Conservation (phyloP, 1,140 invertebrate species). For the Brachionus calyciflorus region DNA sequence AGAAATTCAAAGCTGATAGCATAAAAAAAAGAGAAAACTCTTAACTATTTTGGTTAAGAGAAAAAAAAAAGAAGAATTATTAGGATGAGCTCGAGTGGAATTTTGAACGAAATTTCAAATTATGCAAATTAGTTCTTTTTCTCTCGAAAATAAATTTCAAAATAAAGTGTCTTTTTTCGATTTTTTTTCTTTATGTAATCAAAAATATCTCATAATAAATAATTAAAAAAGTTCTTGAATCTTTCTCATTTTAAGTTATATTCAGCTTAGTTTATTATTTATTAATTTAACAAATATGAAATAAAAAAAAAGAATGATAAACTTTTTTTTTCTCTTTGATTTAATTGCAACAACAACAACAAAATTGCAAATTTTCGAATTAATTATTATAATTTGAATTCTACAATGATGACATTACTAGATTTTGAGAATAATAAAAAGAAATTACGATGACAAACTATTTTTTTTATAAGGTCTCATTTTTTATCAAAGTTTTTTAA, state of each 20-base stretch:
- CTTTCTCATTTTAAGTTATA: neutral
- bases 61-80: neutral
- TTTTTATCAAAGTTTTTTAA: too few relatives aligned
- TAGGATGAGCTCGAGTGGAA: slow-evolving; percentile 30
- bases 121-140: too few relatives aligned
- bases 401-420: neutral
- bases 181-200: neutral
- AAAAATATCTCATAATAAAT: slow-evolving; percentile 21
- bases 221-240: slow-evolving; percentile 8
- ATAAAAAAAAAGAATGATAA: slow-evolving; percentile 32
- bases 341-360: slow-evolving; percentile 26
- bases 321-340: slow-evolving; percentile 15
- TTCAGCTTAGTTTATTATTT: neutral
- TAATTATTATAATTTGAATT: slow-evolving; percentile 37
- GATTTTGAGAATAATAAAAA: neutral
- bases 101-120: slow-evolving; percentile 9
- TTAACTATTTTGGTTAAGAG: neutral
- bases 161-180: slow-evolving; percentile 10
- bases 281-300: slow-evolving; percentile 37
- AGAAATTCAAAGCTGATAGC: too few relatives aligned
- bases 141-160: slow-evolving; percentile 8
- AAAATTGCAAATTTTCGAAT: neutral
- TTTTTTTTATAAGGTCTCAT: too few relatives aligned
- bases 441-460: neutral
- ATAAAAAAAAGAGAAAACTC: neutral